Evolutionary conservation across 2,113 vertebrate genomes (phyloP).

Genomic region (Onychostoma macrolepis): DNA sequence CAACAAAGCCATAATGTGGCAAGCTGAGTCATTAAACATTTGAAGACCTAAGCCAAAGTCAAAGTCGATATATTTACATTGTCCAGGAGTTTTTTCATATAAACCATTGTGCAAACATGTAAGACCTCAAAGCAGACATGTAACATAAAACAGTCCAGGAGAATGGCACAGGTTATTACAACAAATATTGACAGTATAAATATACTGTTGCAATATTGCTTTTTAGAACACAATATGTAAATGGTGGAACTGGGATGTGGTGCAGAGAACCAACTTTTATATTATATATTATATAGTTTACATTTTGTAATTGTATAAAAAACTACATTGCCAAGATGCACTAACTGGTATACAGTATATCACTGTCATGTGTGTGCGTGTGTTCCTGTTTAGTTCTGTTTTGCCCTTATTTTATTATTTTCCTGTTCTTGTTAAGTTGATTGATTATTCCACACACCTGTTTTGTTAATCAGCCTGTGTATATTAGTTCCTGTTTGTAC

Average conservation of each 20-base stretch:
- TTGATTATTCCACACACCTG: too few relatives aligned
- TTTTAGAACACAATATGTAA: neutral
- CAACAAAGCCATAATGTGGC: neutral
- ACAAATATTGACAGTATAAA: constrained; percentile 28
- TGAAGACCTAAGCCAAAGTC: constrained; percentile 42
- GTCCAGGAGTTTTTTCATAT: neutral
- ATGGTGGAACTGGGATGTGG: neutral
- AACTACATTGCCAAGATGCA: too few relatives aligned
- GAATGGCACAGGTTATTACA: constrained; percentile 19
- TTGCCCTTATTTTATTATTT: too few relatives aligned
- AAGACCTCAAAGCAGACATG: neutral
- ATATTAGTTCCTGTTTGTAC: too few relatives aligned
- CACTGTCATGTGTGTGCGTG: too few relatives aligned
- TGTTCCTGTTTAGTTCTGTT: too few relatives aligned
- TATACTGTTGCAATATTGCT: neutral
- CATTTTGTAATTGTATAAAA: too few relatives aligned
- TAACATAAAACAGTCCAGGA: constrained; percentile 14
- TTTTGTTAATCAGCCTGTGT: too few relatives aligned
- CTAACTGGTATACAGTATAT: too few relatives aligned
- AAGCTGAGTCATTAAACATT: neutral
- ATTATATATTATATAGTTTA: neutral
- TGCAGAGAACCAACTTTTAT: neutral
- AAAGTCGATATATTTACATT: constrained; percentile 30
- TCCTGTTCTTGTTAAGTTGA: too few relatives aligned
- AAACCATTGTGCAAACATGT: constrained; percentile 38